Evolutionary conservation across 2,888 invertebrate genomes (phyloP).

Genomic region (Pammene fasciana): DNA sequence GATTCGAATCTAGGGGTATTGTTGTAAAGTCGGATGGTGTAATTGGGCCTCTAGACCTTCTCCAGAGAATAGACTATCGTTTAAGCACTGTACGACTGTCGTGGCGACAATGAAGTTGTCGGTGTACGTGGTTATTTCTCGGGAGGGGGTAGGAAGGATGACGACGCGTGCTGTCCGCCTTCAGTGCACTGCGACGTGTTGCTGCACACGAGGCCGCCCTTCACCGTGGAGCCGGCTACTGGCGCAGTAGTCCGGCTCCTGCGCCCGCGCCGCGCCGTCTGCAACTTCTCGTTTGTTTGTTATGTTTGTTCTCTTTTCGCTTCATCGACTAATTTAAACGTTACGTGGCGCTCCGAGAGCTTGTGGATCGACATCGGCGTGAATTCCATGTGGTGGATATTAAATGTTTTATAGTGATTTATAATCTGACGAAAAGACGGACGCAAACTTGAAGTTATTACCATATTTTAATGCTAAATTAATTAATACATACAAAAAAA

Average conservation of each 20-base stretch:
- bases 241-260: constrained; percentile 48
- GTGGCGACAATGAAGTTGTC: not conserved
- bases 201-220: not conserved
- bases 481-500: constrained; percentile 73
- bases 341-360: constrained; percentile 65
- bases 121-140: constrained; percentile 10
- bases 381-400: constrained; percentile 63
- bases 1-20: constrained; percentile 56
- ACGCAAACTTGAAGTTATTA: constrained; percentile 80
- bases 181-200: constrained; percentile 44
- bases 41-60: constrained; percentile 53
- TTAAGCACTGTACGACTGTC: constrained; percentile 14
- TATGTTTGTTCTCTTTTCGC: constrained; percentile 80
- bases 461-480: constrained; percentile 84
- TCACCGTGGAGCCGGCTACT: not conserved
- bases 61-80: constrained; percentile 47
- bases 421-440: constrained; percentile 70
- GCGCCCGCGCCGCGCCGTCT: constrained; percentile 52
- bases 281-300: constrained; percentile 78
- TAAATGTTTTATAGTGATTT: constrained; percentile 65
- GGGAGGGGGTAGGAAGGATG: constrained; percentile 20
- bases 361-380: constrained; percentile 65
- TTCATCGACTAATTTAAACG: constrained; percentile 64
- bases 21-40: constrained; percentile 43
- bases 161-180: constrained; percentile 17